Conservation (phyloP, 2,113 vertebrate species). For the Leuciscus idus region DNA sequence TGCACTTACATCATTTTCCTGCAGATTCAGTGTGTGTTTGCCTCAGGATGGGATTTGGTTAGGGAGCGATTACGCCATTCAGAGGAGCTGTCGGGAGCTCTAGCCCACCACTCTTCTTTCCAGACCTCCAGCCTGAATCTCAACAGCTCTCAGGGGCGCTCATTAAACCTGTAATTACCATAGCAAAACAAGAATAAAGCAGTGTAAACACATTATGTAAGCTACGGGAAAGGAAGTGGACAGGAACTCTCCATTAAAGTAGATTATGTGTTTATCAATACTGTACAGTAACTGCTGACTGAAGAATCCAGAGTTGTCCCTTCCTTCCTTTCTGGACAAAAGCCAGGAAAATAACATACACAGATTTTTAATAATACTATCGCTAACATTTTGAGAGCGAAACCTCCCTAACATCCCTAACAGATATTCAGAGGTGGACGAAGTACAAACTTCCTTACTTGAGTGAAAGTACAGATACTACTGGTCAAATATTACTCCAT, state of each 20-base stretch:
- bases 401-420: background rate
- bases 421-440: too few relatives aligned
- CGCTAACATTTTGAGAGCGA: background rate
- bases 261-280: conserved; percentile 12
- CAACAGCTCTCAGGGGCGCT: background rate
- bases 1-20: background rate
- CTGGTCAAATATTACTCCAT: too few relatives aligned
- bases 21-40: background rate
- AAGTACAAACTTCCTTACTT: too few relatives aligned
- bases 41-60: conserved; percentile 24
- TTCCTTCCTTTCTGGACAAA: background rate
- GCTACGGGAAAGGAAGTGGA: background rate
- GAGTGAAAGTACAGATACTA: too few relatives aligned
- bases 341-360: background rate
- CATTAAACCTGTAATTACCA: conserved; percentile 12
- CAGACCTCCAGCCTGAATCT: background rate
- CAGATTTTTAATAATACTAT: background rate
- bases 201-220: background rate
- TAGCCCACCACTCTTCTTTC: background rate
- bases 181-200: conserved; percentile 7
- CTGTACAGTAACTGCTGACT: background rate
- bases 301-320: background rate
- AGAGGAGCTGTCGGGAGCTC: background rate
- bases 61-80: background rate
- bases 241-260: background rate